Evolutionary conservation across 2,113 vertebrate genomes (phyloP).

Genomic region (Oxyruncus cristatus): DNA sequence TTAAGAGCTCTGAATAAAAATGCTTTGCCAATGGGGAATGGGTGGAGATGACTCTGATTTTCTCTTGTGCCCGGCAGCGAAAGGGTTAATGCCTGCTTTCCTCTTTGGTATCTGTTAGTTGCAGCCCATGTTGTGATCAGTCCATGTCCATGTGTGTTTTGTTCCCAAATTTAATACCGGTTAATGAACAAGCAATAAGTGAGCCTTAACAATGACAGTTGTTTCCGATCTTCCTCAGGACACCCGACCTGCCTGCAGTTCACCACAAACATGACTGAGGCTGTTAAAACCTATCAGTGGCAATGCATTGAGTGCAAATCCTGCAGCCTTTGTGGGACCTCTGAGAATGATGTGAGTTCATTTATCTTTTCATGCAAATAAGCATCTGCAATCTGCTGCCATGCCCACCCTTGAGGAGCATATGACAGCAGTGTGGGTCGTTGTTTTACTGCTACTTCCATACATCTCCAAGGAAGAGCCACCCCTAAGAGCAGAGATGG

Average conservation of each 20-base stretch:
- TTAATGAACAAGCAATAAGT: background rate
- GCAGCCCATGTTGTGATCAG: conserved; percentile 70
- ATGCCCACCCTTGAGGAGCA: background rate
- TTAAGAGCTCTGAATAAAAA: conserved; percentile 71
- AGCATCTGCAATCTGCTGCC: background rate
- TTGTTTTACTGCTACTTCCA: background rate
- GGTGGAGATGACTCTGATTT: conserved; percentile 54
- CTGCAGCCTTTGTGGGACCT: conserved; percentile 96
- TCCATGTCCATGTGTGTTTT: conserved; percentile 70
- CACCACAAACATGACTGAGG: conserved; percentile 97
- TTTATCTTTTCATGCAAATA: conserved; percentile 21
- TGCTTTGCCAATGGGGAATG: conserved; percentile 48
- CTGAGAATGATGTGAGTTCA: conserved; percentile 93
- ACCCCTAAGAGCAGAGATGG: background rate
- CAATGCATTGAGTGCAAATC: conserved; percentile 99
- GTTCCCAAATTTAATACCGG: conserved; percentile 47
- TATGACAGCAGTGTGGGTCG: background rate
- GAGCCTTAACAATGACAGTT: conserved; percentile 35
- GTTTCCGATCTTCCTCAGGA: conserved; percentile 78
- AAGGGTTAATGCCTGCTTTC: conserved; percentile 67
- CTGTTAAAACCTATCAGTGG: conserved; percentile 97
- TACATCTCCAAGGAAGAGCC: background rate
- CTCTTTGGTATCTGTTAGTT: conserved; percentile 56
- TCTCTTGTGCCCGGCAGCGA: conserved; percentile 66
- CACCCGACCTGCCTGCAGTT: conserved; percentile 98